Evolutionary conservation across 2,888 invertebrate species (phyloP).

Genomic region (Resseliella maxima): DNA sequence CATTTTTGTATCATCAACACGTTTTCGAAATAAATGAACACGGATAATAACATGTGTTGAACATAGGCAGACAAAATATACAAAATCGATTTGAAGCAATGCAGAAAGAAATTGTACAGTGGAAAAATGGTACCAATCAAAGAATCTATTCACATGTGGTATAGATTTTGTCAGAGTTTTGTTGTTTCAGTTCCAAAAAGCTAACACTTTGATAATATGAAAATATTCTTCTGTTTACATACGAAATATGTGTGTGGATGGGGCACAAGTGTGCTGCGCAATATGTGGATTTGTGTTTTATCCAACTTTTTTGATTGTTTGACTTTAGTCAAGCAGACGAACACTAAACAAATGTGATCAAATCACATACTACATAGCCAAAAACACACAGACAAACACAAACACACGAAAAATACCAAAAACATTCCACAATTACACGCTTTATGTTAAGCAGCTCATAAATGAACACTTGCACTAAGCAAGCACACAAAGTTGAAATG

Average conservation of each 20-base stretch:
- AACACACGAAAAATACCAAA: not conserved
- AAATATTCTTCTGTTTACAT: not conserved
- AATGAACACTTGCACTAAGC: not conserved
- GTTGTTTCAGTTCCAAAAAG: not conserved
- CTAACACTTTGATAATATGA: not conserved
- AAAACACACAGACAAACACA: no score
- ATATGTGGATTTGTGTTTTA: slow-evolving; percentile 6
- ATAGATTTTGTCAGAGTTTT: not conserved
- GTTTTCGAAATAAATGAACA: not conserved
- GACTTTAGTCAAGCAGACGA: not conserved
- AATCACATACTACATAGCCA: no score
- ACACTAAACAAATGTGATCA: not conserved
- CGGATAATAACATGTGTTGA: not conserved
- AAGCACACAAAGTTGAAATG: not conserved
- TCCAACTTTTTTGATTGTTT: not conserved
- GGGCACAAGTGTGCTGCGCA: not conserved
- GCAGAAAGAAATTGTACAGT: not conserved
- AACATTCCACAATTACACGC: not conserved
- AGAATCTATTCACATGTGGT: not conserved
- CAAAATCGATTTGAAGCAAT: not conserved
- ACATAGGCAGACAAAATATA: not conserved
- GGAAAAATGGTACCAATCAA: not conserved
- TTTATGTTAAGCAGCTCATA: not conserved
- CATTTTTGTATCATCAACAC: not conserved
- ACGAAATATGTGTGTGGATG: not conserved